phyloP scores from a whole-genome alignment of 2,113 vertebrate species.

The Hipposideros armiger region DNA sequence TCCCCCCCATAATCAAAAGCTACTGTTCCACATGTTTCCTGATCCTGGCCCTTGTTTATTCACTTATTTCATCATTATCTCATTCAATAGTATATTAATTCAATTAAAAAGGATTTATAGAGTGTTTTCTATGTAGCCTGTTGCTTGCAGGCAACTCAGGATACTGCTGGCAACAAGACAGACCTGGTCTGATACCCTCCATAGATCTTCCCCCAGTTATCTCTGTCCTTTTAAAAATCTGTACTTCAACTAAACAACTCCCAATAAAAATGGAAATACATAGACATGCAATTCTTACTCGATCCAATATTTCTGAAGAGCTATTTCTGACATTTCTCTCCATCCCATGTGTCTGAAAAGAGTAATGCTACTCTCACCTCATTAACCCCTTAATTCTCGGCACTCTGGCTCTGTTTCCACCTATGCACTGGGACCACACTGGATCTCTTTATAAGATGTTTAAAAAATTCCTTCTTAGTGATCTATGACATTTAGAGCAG shows the following conservation, averaged over 20 bases:
- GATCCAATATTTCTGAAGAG: background rate
- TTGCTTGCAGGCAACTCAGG: background rate
- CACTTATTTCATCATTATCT: background rate
- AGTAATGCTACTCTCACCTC: background rate
- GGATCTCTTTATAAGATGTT: background rate
- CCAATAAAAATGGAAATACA: background rate
- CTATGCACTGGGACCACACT: background rate
- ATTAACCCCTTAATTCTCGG: background rate
- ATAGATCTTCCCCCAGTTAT: background rate
- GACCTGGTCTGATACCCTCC: too few species aligned
- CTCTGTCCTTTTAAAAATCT: background rate
- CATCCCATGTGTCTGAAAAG: background rate
- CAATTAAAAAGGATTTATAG: background rate
- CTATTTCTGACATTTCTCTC: background rate
- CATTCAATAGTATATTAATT: background rate
- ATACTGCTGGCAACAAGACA: background rate
- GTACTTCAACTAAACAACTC: background rate
- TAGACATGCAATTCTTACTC: background rate
- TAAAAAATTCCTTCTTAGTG: background rate
- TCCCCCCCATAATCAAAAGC: background rate
- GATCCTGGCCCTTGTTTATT: background rate
- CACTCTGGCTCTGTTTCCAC: background rate
- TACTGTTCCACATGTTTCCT: background rate
- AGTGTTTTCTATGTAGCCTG: background rate
- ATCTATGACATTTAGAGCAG: background rate